Percentiles rank a stretch among this genome's conserved stretches.
Evolutionary conservation across 2,888 invertebrate genomes (phyloP).

Genomic region (Colletes collaris): DNA sequence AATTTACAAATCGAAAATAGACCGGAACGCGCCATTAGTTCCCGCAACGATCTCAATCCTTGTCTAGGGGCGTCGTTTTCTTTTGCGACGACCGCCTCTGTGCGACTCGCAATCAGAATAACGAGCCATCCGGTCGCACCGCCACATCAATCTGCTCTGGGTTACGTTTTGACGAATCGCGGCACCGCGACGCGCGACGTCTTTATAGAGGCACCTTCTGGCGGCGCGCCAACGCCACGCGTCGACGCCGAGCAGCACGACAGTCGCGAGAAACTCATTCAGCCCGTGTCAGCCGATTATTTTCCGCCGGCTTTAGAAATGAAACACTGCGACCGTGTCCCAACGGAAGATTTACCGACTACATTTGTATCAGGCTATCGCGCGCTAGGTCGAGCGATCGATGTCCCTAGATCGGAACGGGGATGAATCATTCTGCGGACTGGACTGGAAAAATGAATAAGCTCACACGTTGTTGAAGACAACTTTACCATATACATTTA

Average conservation of each 20-base stretch:
- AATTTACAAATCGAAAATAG: conserved; percentile 35
- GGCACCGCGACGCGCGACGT: conserved; percentile 68
- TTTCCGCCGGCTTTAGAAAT: conserved; percentile 44
- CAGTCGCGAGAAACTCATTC: conserved; percentile 38
- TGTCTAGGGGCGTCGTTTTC: conserved; percentile 10
- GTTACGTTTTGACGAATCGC: conserved; percentile 80
- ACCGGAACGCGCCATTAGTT: conserved; percentile 41
- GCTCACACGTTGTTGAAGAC: not conserved
- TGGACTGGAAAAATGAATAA: not conserved
- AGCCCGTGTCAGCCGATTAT: conserved; percentile 55
- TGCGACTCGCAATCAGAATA: conserved; percentile 76
- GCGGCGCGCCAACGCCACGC: conserved; percentile 64
- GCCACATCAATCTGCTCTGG: conserved; percentile 76
- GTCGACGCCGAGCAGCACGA: conserved; percentile 45
- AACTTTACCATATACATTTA: not conserved
- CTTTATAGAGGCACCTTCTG: conserved; percentile 71
- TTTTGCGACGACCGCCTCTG: conserved; percentile 50
- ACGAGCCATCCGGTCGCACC: conserved; percentile 76
- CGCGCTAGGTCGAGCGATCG: conserved; percentile 32
- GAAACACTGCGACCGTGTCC: conserved; percentile 26
- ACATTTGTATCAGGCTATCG: conserved; percentile 55
- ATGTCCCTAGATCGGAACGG: conserved; percentile 21
- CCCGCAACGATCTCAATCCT: conserved; percentile 40
- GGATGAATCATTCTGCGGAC: conserved; percentile 35
- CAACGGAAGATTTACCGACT: conserved; percentile 41